Evolutionary conservation across 2,888 invertebrate species (phyloP), one percentile per base, ranked within the genome.

Genomic region (Acronicta aceris): DNA sequence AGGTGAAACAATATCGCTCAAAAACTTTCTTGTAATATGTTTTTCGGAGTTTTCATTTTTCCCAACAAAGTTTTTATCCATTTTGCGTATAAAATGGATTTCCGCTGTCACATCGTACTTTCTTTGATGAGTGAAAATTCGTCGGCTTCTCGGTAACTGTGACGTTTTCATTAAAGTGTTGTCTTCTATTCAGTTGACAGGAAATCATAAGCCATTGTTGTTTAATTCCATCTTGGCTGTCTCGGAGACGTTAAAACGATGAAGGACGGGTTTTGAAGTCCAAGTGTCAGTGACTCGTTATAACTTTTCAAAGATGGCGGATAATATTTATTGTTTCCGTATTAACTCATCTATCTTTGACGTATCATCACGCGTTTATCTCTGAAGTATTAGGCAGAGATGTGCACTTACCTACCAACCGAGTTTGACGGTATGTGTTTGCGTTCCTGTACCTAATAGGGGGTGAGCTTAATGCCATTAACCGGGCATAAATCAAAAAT

Each of bases 131-230:
- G 82, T 63, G 77, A 74, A 80, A 83, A 78, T 75, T 79, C 53
- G 51, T 62, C 53, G 72, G 76, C 77, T 63, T 79, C 78, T 85
- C 78, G 72, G 82, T 79, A 79, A 83, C 84, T 83, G 81, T 83
- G 87, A 87, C 87, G 79, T 88, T 88, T 87, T 87, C 88, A 88
- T 88, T 88, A 88, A 87, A 88, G 77, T 81, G 85, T 84, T 86
- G 84, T 83, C 83, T 83, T 74, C 76, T 78, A 82, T 82, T 75
- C 79, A 72, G 83, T 79, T 87, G 85, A 86, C 83, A 80, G 79
- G 71, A 79, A 84, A 83, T 88, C 86, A 85, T 83, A 83, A 84
- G 81, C 83, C 67, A 82, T 85, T 85, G 87, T 88, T 86, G 78
- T 81, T 76, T 85, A 85, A 88, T 84, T 81, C 77, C 75, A 73